Base-by-base conservation (phyloP, 2,113 vertebrate species). In the Phoxinus phoxinus region DNA sequence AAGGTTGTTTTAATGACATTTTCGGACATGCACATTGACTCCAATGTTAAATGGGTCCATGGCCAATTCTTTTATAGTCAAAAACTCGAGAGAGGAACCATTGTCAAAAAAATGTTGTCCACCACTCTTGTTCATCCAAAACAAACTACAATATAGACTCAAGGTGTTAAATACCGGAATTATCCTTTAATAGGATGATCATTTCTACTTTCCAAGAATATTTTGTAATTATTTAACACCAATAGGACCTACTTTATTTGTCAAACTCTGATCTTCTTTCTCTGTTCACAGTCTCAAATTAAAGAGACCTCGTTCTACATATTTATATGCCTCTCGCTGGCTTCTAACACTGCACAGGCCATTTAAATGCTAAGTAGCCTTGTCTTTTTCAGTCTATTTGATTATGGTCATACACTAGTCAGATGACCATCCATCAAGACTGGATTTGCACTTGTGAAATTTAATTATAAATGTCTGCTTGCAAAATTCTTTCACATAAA, bases 321-420 rank as follows among this genome's bases (percentile, higher is more conserved):
- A 85, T 88, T 87, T 75, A 82, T 84, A 35, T n/a, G 10, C 32
- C 58, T 83, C 76, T 69, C 30, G 23, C 41, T 79, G 32, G 58
- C 59, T 81, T 75, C 77, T 35, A 67, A 61, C 51, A 77, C 23
- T 11, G 30, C 67, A n/a, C 37, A 86, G 84, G 86, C 93, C 88
- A 95, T 95, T 94, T 94, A 94, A 93, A 95, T 94, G 93, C 94
- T 94, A 94, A 94, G 91, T 94, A 94, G 93, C 91, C 84, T 11
- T 32, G 73, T 90, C 90, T 89, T 92, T 92, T 92, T 85, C 92
- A 90, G 91, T 32, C 85, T 21, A 89, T 89, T 90, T 89, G 90
- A 94, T 94, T 93, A 93, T 91, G 89, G 87, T 21, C 56, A 65
- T 86, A 79, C 81, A 51, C 78, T 76, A 83, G 91, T 91, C 91